Conservation (phyloP, 2,797 vertebrate genomes). For the Sebastes kiyomatsui region DNA sequence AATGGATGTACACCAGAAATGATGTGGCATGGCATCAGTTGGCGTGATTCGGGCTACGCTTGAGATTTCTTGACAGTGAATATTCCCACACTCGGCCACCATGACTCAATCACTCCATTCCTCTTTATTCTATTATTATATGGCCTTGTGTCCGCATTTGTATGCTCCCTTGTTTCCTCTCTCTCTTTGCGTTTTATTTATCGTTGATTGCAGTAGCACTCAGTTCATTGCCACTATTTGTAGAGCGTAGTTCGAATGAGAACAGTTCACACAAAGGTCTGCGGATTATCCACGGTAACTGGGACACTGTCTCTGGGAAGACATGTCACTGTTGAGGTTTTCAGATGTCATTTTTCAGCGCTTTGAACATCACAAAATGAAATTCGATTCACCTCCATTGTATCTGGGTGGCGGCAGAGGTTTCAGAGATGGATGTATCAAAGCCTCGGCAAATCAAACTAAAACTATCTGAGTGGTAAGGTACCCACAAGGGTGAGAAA, state of each 20-base stretch:
- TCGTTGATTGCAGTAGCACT: background rate
- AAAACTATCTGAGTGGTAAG: background rate
- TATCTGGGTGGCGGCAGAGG: background rate
- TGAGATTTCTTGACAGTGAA: constrained; percentile 14
- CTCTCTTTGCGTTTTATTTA: background rate
- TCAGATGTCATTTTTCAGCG: constrained; percentile 5
- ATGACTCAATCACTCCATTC: constrained; percentile 1
- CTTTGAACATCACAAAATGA: constrained; percentile 15
- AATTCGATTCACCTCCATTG: constrained; percentile 20
- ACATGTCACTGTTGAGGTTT: constrained; percentile 7
- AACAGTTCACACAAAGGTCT: constrained; percentile 23
- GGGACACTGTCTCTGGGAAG: constrained; percentile 4
- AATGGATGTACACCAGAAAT: background rate
- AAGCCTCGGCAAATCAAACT: constrained; percentile 1
- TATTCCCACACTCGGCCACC: background rate
- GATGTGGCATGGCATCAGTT: constrained; percentile 6
- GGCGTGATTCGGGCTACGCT: constrained; percentile 1
- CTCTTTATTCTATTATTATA: background rate
- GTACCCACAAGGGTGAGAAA: background rate
- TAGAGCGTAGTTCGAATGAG: background rate
- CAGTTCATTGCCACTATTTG: constrained; percentile 6
- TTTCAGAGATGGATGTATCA: background rate
- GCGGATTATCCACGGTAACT: constrained; percentile 15
- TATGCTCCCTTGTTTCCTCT: background rate
- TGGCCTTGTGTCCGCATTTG: background rate